Evolutionary conservation across 2,888 invertebrate species (phyloP).

Genomic region (Gandaritis pyraliata): DNA sequence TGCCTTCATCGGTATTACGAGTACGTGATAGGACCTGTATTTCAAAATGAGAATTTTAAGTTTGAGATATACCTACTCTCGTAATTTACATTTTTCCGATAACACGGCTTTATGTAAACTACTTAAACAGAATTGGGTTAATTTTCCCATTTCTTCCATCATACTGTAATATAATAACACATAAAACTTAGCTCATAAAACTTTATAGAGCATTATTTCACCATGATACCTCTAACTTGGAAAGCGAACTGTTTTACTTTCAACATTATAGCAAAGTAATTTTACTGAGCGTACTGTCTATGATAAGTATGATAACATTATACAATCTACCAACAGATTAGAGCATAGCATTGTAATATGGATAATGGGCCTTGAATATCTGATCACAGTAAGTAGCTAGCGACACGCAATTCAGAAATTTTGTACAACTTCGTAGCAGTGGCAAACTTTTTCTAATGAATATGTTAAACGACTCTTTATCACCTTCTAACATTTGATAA

Average conservation of each 20-base stretch:
- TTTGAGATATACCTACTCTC: not conserved
- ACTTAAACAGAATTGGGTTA: conserved; percentile 9
- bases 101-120: conserved; percentile 13
- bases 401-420: conserved; percentile 41
- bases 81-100: conserved; percentile 3
- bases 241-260: conserved; percentile 25
- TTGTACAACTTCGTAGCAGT: conserved; percentile 15
- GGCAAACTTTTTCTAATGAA: not conserved
- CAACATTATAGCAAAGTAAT: conserved; percentile 24
- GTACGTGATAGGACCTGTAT: not conserved
- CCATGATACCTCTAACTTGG: conserved; percentile 20
- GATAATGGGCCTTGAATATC: conserved; percentile 36
- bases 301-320: conserved; percentile 35
- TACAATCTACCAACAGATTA: conserved; percentile 35
- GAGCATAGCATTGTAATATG: conserved; percentile 32
- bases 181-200: conserved; percentile 28
- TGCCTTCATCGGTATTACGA: too few species aligned
- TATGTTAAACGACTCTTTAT: not conserved
- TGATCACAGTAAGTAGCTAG: conserved; percentile 39
- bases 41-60: not conserved
- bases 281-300: conserved; percentile 29
- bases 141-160: conserved; percentile 22
- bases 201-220: conserved; percentile 23
- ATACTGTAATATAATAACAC: conserved; percentile 21
- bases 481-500: not conserved